Evolutionary conservation across 2,113 vertebrate species (phyloP), one percentile per base, ranked within the genome.

Genomic region (Miniopterus natalensis): DNA sequence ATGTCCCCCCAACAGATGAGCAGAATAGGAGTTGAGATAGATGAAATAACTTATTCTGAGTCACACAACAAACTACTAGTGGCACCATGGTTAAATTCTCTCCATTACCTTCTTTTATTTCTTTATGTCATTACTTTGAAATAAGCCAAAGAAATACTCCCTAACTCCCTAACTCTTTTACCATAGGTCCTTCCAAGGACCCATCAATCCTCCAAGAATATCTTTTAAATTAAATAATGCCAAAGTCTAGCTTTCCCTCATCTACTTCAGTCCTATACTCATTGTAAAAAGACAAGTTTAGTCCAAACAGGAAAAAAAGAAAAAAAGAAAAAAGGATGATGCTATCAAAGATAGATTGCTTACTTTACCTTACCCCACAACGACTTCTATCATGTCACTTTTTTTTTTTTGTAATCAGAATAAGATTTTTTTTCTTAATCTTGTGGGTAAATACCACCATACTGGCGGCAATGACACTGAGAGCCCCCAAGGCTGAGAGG

Each of bases 351-450:
- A 70, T 8, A 71, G 73, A 70, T 8, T 15, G 27, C 51, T 68
- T 71, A 57, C 36, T 63, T 59, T 59, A 70, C 20, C 31, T 27
- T 2, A 25, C 55, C 17, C 31, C 55, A 88, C 10, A 57, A 17
- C 27, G n/a, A 53, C 5, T 36, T 65, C 61, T 53, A 78, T 31
- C 57, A 27, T 0, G 18, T 49, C 8, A 49, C 27, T 36, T 36
- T 36, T 36, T 36, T 36, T 36, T 36, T 36, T 36, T 36, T 68
- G 17, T 83, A 96, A 95, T 90, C n/a, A 85, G 57, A 94, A 88
- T 89, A 95, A 47, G 36, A 71, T 47, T 61, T 61, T 94, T 80
- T 96, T 91, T 95, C 96, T 97, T 96, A 75, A 91, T 94, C 63
- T 85, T 95, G 87, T 61, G 51, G 63, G 71, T 89, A 74, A 73